Conservation (phyloP, 2,888 invertebrate genomes). For the Plebejus melissa region DNA sequence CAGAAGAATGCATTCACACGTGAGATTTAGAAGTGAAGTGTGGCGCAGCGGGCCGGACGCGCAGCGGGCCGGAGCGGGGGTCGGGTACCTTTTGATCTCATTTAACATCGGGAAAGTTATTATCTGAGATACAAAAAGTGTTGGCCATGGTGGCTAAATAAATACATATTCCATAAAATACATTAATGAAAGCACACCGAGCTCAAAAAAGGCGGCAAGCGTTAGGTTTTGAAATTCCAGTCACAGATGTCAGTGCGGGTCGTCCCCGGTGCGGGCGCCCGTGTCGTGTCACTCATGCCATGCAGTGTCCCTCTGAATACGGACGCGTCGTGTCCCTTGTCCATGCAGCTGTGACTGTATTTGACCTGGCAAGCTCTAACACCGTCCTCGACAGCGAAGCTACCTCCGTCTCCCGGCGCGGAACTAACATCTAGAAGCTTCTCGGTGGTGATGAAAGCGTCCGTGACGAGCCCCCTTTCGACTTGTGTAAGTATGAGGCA, state of each 20-base stretch:
- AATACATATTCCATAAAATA: constrained; percentile 44
- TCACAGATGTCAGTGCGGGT: constrained; percentile 54
- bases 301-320: constrained; percentile 69
- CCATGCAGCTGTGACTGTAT: constrained; percentile 67
- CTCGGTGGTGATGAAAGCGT: constrained; percentile 40
- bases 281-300: constrained; percentile 47
- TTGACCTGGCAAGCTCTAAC: constrained; percentile 64
- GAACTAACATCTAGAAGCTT: constrained; percentile 52
- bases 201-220: constrained; percentile 70
- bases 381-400: constrained; percentile 40
- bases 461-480: constrained; percentile 51
- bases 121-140: constrained; percentile 36
- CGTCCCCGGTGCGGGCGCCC: constrained; percentile 7
- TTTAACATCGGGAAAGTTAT: neutral
- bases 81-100: constrained; percentile 17
- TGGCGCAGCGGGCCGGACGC: constrained; percentile 10
- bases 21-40: constrained; percentile 2
- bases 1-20: constrained; percentile 18
- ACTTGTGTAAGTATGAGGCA: constrained; percentile 62
- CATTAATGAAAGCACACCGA: constrained; percentile 70
- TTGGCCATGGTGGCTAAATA: constrained; percentile 35
- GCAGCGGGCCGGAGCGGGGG: constrained; percentile 35
- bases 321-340: constrained; percentile 48
- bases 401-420: constrained; percentile 30
- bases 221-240: constrained; percentile 72